These are phyloP conservation scores for Cyanoramphus novaezelandiae DNA, from an alignment of 2,113 vertebrate species.

Conservation along the genomic window DNA sequence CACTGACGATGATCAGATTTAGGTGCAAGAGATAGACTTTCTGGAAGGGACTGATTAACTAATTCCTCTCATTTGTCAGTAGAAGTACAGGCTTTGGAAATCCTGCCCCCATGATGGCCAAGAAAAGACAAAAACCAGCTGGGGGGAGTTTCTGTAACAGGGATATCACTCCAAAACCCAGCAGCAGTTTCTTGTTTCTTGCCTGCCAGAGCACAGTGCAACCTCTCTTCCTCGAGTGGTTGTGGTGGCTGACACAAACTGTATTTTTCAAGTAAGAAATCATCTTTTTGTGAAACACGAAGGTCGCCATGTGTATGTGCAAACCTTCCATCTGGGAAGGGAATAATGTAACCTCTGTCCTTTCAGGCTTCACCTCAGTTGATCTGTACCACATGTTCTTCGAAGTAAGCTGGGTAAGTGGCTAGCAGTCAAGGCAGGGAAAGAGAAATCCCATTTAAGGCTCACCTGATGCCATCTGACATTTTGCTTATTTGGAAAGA, in stretches of 20 bases:
- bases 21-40: neutral
- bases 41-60: neutral
- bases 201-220: neutral
- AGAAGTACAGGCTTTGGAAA: neutral
- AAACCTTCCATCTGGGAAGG: neutral
- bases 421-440: constrained; percentile 34
- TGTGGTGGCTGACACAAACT: neutral
- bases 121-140: neutral
- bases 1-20: neutral
- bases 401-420: constrained; percentile 67
- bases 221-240: neutral
- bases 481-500: constrained; percentile 10
- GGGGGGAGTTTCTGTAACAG: neutral
- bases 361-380: constrained; percentile 59
- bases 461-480: constrained; percentile 54
- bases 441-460: constrained; percentile 54
- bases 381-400: constrained; percentile 44
- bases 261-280: constrained; percentile 11
- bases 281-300: neutral
- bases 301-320: neutral
- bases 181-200: neutral
- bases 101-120: neutral
- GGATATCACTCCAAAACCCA: neutral
- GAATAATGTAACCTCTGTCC: constrained; percentile 47
- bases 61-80: neutral